Evolutionary conservation across 2,888 invertebrate species (phyloP), one percentile per base, ranked within the genome.

Genomic region (Dicranocentrus wangi): DNA sequence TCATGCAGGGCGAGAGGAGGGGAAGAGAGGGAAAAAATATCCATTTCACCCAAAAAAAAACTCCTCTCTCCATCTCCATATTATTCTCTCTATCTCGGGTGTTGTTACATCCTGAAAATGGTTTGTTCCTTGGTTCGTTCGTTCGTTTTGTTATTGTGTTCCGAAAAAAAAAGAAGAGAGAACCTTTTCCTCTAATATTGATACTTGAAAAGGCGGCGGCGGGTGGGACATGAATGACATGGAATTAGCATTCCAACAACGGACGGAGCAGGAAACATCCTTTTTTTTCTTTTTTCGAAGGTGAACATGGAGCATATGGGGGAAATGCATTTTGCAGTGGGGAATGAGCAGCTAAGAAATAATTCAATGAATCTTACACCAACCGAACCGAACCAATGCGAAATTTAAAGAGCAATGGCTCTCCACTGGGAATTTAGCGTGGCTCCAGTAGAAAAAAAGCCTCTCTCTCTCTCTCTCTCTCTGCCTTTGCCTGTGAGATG

Each of bases 301-400:
- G 51, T 72, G 51, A 72, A 65, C 15, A 61, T 27, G 61, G 8
- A 23, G 55, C 19, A 61, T 71, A 66, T 58, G 78, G 65, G 78
- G 65, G 71, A 71, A 66, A 71, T 21, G 61, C 47, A 65, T 63
- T 65, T 63, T 71, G 66, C 58, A 27, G 21, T 1, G 58, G 51
- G n/a, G n/a, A n/a, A 53, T 69, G 63, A 69, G 17, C 39, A 47
- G 8, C 19, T 15, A 23, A 53, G 17, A 13, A 70, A 65, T 70
- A 79, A 79, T 80, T 72, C 79, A 73, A 72, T 68, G 60, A 68
- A 73, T 79, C 58, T 66, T 21, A n/a, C 71, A 79, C 21, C 65
- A n/a, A 39, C 2, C 15, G 42, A 21, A n/a, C 21, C 65, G 23
- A 39, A 13, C 15, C 65, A 21, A n/a, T 47, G n/a, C 15, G n/a